phyloP scores from a whole-genome alignment of 2,797 vertebrate genomes.

The Sciurus vulgaris region DNA sequence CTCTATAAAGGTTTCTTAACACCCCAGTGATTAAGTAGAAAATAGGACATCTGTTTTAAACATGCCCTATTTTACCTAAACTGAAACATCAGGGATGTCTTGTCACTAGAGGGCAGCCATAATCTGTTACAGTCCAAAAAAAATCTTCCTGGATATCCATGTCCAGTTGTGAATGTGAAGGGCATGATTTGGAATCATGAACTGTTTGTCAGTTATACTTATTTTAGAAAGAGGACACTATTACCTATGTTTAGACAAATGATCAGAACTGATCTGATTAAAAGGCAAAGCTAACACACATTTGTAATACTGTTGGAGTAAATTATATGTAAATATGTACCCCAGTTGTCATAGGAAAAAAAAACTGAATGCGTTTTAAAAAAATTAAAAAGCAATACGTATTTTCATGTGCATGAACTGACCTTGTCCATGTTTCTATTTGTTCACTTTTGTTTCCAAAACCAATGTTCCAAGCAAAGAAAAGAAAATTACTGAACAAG shows the following conservation, averaged over 20 bases:
- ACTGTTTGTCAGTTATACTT: constrained; percentile 83
- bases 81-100: constrained; percentile 80
- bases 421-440: neutral
- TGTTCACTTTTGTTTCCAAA: neutral
- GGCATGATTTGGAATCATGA: constrained; percentile 84
- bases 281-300: constrained; percentile 64
- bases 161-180: constrained; percentile 70
- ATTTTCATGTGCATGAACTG: neutral
- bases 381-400: neutral
- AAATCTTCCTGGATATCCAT: constrained; percentile 63
- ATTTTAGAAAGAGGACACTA: constrained; percentile 85
- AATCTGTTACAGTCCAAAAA: constrained; percentile 85
- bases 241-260: constrained; percentile 78
- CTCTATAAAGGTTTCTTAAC: neutral
- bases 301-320: constrained; percentile 25
- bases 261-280: constrained; percentile 81
- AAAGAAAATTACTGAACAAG: constrained; percentile 17
- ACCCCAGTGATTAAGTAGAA: neutral
- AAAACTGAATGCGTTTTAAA: neutral
- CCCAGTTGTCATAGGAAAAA: constrained; percentile 15
- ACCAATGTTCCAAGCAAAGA: neutral
- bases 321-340: constrained; percentile 56
- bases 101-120: constrained; percentile 91
- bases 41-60: constrained; percentile 73
- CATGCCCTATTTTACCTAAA: constrained; percentile 62